Evolutionary conservation across 2,888 invertebrate genomes (phyloP).

Genomic region (Pyralis farinalis): DNA sequence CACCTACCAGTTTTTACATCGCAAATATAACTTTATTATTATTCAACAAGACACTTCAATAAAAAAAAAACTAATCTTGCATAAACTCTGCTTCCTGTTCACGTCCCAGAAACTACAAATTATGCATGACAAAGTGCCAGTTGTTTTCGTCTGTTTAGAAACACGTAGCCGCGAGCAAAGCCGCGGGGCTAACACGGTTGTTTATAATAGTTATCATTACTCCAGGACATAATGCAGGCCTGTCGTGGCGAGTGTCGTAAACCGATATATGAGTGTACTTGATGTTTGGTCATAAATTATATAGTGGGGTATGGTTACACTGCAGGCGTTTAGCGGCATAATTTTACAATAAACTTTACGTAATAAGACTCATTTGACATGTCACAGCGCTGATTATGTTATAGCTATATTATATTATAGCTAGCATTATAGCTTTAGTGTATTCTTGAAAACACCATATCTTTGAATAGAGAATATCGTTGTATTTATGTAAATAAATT

Average conservation of each 20-base stretch:
- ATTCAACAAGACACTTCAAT: no score
- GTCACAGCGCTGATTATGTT: no score
- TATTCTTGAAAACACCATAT: no score
- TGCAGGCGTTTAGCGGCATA: slow-evolving; percentile 10
- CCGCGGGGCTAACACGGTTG: slow-evolving; percentile 3
- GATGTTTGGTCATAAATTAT: slow-evolving; percentile 40
- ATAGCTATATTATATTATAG: no score
- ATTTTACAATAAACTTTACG: no score
- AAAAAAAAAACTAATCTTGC: no score
- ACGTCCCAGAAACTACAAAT: neutral
- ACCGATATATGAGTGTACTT: slow-evolving; percentile 33
- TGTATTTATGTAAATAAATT: no score
- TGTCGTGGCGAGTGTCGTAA: slow-evolving; percentile 43
- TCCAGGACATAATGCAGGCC: slow-evolving; percentile 9
- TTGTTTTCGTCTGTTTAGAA: slow-evolving; percentile 4
- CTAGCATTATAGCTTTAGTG: no score
- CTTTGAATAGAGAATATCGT: no score
- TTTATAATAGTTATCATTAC: slow-evolving; percentile 5
- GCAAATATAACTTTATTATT: no score
- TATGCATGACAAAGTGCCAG: slow-evolving; percentile 4
- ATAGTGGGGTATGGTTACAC: neutral
- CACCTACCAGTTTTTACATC: no score
- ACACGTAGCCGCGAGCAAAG: slow-evolving; percentile 1
- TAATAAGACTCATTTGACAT: no score
- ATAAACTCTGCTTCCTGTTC: neutral